phyloP scores from a whole-genome alignment of 2,888 invertebrate species.

The Tholera decimalis region DNA sequence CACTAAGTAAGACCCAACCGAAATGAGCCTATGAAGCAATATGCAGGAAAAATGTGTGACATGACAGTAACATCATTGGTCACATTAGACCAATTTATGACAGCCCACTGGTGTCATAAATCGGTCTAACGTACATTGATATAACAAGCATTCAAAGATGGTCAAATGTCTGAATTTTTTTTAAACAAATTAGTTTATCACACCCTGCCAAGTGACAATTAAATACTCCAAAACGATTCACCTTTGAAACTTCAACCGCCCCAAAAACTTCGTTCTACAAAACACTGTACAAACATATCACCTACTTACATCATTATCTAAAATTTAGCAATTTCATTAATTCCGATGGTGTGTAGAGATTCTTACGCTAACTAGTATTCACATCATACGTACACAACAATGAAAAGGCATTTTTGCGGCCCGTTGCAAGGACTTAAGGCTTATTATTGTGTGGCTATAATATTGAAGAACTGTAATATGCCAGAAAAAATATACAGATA shows the following conservation, averaged over 20 bases:
- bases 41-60: neutral
- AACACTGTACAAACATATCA: constrained; percentile 58
- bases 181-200: constrained; percentile 22
- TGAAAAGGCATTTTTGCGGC: constrained; percentile 84
- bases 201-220: no score
- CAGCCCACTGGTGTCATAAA: no score
- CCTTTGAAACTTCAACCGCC: neutral
- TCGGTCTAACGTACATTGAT: no score
- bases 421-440: constrained; percentile 68
- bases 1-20: neutral
- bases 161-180: neutral
- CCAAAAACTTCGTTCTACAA: constrained; percentile 36
- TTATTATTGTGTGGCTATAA: constrained; percentile 70
- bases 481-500: neutral
- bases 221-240: neutral
- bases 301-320: constrained; percentile 59
- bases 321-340: constrained; percentile 65
- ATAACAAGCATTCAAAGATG: neutral
- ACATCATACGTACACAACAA: constrained; percentile 78
- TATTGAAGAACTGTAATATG: constrained; percentile 24
- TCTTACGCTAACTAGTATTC: constrained; percentile 79
- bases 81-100: no score
- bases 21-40: neutral
- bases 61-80: neutral
- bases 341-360: constrained; percentile 73